Conservation (phyloP, 2,797 vertebrate species). For the Helarctos malayanus region DNA sequence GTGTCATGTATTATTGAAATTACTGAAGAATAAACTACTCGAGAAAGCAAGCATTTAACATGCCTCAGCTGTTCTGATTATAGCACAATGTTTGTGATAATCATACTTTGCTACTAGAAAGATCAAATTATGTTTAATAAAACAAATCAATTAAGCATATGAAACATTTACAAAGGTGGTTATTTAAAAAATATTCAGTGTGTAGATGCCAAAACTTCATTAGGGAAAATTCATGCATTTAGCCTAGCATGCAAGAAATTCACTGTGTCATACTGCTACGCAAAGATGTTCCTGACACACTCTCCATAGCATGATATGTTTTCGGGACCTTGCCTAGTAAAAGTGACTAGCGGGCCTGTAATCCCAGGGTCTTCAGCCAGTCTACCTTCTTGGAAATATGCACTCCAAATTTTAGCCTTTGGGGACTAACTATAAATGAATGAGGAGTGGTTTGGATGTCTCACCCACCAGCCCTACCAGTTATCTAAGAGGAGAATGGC, state of each 20-base stretch:
- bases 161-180: slow-evolving; percentile 39
- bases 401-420: not conserved
- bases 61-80: slow-evolving; percentile 39
- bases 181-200: not conserved
- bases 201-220: slow-evolving; percentile 1
- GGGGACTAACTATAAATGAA: not conserved
- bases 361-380: not conserved
- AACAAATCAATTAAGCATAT: slow-evolving; percentile 59
- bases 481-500: not conserved
- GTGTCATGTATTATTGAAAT: slow-evolving; percentile 32
- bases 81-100: slow-evolving; percentile 48
- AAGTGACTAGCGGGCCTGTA: not conserved
- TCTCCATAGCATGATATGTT: not conserved
- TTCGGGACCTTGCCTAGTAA: not conserved
- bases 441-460: not conserved
- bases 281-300: not conserved
- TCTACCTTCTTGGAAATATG: not conserved
- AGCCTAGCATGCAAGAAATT: not conserved
- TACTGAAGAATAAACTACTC: slow-evolving; percentile 23
- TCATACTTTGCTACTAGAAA: slow-evolving; percentile 46
- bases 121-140: slow-evolving; percentile 60
- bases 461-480: not conserved
- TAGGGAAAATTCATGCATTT: not conserved
- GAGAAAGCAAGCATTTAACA: slow-evolving; percentile 38
- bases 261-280: not conserved